phyloP scores from a whole-genome alignment of 2,888 invertebrate genomes.

The Lobophora halterata region DNA sequence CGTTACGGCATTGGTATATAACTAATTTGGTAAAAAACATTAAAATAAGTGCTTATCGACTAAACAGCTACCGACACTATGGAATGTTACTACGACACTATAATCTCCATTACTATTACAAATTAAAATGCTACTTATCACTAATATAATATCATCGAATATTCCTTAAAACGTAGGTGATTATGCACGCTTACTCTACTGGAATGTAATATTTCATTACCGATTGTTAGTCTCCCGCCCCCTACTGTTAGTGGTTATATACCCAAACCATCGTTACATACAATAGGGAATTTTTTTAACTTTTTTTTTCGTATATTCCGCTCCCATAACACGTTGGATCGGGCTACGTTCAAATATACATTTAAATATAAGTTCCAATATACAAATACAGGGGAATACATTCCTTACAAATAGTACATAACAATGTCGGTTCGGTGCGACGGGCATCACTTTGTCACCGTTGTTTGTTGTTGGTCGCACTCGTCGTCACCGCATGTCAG shows the following conservation, averaged over 20 bases:
- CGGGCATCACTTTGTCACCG: no score
- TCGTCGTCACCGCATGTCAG: constrained; percentile 29
- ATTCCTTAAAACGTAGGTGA: constrained; percentile 41
- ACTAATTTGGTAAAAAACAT: constrained; percentile 71
- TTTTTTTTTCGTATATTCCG: constrained; percentile 12
- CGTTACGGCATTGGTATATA: constrained; percentile 76
- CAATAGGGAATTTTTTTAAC: constrained; percentile 21
- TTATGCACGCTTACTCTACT: constrained; percentile 67
- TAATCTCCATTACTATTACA: constrained; percentile 59
- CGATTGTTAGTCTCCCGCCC: constrained; percentile 65
- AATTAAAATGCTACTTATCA: constrained; percentile 28
- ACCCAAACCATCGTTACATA: constrained; percentile 62
- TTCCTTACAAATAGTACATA: constrained; percentile 10
- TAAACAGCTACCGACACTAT: constrained; percentile 69
- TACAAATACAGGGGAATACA: constrained; percentile 17
- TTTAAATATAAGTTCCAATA: constrained; percentile 15
- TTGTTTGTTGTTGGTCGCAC: no score
- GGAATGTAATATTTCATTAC: constrained; percentile 65
- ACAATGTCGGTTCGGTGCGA: no score
- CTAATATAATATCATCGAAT: constrained; percentile 39
- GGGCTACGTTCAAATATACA: constrained; percentile 13
- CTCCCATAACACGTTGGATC: constrained; percentile 2
- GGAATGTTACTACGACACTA: constrained; percentile 55
- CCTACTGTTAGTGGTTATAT: constrained; percentile 68
- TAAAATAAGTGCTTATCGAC: constrained; percentile 59